Percentiles rank a stretch among this genome's conserved stretches.
Evolutionary conservation across 2,797 vertebrate species (phyloP).

Genomic region (Tolypeutes matacus): DNA sequence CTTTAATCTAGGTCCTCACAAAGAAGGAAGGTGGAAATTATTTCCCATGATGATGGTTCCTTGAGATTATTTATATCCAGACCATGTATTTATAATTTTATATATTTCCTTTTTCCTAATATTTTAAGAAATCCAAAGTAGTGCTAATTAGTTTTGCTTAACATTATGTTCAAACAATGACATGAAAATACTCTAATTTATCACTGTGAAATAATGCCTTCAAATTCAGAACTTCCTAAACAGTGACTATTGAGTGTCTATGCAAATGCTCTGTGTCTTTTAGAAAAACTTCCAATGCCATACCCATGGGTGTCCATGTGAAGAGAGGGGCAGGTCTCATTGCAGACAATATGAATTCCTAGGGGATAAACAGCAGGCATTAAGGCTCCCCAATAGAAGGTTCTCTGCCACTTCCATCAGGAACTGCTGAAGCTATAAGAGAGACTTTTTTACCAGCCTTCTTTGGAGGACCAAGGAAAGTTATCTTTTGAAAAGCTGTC

Average conservation of each 20-base stretch:
- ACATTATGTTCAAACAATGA: slow-evolving; percentile 44
- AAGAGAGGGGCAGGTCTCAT: not conserved
- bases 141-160: slow-evolving; percentile 45
- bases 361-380: not conserved
- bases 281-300: not conserved
- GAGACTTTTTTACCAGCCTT: not conserved
- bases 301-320: not conserved
- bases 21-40: slow-evolving; percentile 16
- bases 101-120: slow-evolving; percentile 46
- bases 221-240: not conserved
- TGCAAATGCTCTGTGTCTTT: not conserved
- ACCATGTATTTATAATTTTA: slow-evolving; percentile 37
- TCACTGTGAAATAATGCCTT: slow-evolving; percentile 46
- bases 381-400: not conserved
- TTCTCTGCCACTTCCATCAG: not conserved
- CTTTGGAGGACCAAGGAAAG: slow-evolving; percentile 17
- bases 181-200: slow-evolving; percentile 37
- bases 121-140: slow-evolving; percentile 45
- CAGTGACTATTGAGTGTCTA: not conserved
- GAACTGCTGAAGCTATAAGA: not conserved
- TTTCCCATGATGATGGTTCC: slow-evolving; percentile 16
- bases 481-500: slow-evolving; percentile 49
- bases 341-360: not conserved
- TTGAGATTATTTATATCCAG: slow-evolving; percentile 56
- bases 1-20: slow-evolving; percentile 42